Conservation (phyloP, 2,113 vertebrate species). For the Rhynchopsitta pachyrhyncha region DNA sequence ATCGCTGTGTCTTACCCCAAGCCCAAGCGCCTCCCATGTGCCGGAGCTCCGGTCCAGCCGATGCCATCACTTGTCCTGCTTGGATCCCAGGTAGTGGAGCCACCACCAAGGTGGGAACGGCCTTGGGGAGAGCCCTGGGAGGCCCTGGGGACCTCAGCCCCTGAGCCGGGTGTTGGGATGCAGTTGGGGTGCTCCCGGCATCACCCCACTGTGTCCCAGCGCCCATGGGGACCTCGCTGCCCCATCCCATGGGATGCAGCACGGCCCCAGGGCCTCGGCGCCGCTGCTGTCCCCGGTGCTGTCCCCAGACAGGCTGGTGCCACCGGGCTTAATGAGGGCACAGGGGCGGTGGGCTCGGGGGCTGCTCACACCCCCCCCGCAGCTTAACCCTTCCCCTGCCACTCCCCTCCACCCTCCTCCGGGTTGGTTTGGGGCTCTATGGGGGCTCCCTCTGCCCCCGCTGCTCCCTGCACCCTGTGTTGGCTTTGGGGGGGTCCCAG, state of each 20-base stretch:
- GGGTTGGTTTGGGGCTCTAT: not conserved
- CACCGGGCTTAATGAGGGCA: slow-evolving; percentile 17
- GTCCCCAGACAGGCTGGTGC: slow-evolving; percentile 23
- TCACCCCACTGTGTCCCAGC: not conserved
- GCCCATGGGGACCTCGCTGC: not conserved
- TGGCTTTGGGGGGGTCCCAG: not conserved
- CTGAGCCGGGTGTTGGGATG: not conserved
- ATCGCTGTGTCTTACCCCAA: not conserved
- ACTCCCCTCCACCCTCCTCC: not conserved
- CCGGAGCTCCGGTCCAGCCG: fast-evolving
- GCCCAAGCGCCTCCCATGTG: fast-evolving
- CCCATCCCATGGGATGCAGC: not conserved
- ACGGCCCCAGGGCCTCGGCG: not conserved
- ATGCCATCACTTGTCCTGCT: not conserved
- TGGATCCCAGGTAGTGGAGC: not conserved
- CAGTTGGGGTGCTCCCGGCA: not conserved
- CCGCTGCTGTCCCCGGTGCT: not conserved
- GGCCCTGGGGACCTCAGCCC: not conserved
- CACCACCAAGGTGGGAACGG: not conserved
- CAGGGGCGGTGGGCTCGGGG: not conserved
- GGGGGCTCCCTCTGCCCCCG: not conserved
- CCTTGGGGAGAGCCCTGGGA: not conserved
- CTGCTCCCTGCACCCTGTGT: no score
- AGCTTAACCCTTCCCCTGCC: slow-evolving; percentile 18
- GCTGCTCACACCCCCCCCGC: not conserved